Evolutionary conservation across 2,797 vertebrate genomes (phyloP).

Genomic region (Poeciliopsis gracilis): DNA sequence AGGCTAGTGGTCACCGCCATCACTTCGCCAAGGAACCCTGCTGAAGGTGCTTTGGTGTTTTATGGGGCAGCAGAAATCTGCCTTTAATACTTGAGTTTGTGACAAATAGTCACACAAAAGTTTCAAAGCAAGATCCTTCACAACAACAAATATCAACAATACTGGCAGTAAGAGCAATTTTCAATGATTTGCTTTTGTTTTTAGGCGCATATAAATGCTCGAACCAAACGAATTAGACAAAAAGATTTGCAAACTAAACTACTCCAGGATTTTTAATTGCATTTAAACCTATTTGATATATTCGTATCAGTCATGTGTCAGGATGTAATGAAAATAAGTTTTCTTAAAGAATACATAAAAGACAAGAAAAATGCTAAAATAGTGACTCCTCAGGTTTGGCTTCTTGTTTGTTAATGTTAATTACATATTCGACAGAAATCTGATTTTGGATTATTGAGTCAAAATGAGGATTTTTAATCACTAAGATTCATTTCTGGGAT

Average conservation of each 20-base stretch:
- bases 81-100: slow-evolving; percentile 35
- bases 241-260: background rate
- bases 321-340: background rate
- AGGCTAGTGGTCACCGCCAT: slow-evolving; percentile 52
- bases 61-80: slow-evolving; percentile 36
- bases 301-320: background rate
- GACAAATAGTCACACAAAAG: slow-evolving; percentile 17
- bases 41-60: slow-evolving; percentile 51
- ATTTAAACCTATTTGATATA: background rate
- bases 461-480: background rate
- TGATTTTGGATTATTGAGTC: background rate
- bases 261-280: background rate
- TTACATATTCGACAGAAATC: background rate
- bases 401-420: background rate
- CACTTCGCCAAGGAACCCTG: slow-evolving; percentile 41
- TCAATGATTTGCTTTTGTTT: background rate
- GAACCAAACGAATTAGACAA: background rate
- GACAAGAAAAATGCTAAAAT: background rate
- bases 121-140: slow-evolving; percentile 34
- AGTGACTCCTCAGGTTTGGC: background rate
- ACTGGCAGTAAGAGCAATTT: background rate
- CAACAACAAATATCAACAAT: background rate
- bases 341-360: background rate
- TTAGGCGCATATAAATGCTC: background rate
- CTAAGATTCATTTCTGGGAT: background rate